Conservation (phyloP, 1,140 invertebrate genomes). For the Ceratosolen solmsi region DNA sequence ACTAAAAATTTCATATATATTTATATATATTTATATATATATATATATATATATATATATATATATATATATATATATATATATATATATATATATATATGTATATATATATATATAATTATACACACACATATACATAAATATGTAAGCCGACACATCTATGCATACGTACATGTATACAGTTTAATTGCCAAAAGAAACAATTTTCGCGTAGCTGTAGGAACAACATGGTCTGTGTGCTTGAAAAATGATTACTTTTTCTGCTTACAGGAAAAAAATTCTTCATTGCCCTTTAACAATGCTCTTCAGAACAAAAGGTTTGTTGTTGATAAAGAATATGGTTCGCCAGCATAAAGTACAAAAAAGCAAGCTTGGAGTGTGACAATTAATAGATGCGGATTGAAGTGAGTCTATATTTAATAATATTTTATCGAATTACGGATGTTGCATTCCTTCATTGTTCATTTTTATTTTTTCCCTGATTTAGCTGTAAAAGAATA, state of each 20-base stretch:
- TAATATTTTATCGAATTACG: conserved; percentile 48
- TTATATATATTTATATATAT: too few relatives aligned
- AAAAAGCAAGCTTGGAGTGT: conserved; percentile 42
- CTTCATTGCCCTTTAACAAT: conserved; percentile 9
- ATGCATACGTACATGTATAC: conserved; percentile 64
- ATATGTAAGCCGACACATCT: conserved; percentile 51
- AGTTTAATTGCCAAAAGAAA: conserved; percentile 68
- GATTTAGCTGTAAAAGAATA: conserved; percentile 72
- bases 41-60: conserved; percentile 4
- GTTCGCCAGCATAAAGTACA: conserved; percentile 44
- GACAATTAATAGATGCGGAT: conserved; percentile 39
- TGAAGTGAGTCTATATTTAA: conserved; percentile 44
- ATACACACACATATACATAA: conserved; percentile 51
- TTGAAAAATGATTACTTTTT: conserved; percentile 61
- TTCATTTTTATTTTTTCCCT: conserved; percentile 51
- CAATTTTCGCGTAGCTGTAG: conserved; percentile 66
- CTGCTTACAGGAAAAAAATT: conserved; percentile 53
- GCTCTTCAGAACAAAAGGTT: conserved; percentile 38
- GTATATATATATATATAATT: conserved; percentile 42
- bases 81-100: conserved; percentile 46
- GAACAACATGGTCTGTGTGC: conserved; percentile 68
- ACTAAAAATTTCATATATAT: background rate
- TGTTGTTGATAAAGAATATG: conserved; percentile 40
- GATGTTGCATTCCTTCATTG: conserved; percentile 48
- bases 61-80: background rate